Evolutionary conservation across 2,113 vertebrate species (phyloP).

Genomic region (Catharus minimus): DNA sequence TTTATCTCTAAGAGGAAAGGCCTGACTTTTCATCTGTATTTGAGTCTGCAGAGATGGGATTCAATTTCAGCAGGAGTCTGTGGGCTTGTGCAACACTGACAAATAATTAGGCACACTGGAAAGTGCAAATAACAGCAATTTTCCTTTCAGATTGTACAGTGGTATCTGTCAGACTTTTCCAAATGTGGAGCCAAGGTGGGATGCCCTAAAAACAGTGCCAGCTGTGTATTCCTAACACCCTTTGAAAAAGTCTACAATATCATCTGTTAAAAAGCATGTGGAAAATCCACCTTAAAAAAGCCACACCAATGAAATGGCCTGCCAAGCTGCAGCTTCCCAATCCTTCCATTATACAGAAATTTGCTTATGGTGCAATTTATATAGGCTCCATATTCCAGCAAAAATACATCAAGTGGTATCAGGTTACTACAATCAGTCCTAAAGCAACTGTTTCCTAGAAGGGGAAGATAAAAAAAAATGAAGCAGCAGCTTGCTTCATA

Average conservation of each 20-base stretch:
- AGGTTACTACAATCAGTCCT: slow-evolving; percentile 33
- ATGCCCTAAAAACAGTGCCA: not conserved
- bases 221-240: not conserved
- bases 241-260: not conserved
- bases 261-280: slow-evolving; percentile 9
- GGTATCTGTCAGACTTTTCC: not conserved
- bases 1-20: not conserved
- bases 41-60: not conserved
- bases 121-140: not conserved
- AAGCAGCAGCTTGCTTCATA: not conserved
- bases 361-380: slow-evolving; percentile 45
- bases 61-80: not conserved
- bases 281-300: slow-evolving; percentile 66
- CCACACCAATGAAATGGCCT: slow-evolving; percentile 7
- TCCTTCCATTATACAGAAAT: slow-evolving; percentile 66
- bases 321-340: slow-evolving; percentile 56
- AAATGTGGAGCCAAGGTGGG: not conserved
- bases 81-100: rapidly evolving
- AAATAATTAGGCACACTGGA: not conserved
- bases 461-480: not conserved
- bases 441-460: slow-evolving; percentile 26
- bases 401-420: slow-evolving; percentile 57
- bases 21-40: not conserved
- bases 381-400: slow-evolving; percentile 46
- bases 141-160: not conserved